Base-by-base conservation (phyloP, 2,797 vertebrate species). In the Australoheros facetus region DNA sequence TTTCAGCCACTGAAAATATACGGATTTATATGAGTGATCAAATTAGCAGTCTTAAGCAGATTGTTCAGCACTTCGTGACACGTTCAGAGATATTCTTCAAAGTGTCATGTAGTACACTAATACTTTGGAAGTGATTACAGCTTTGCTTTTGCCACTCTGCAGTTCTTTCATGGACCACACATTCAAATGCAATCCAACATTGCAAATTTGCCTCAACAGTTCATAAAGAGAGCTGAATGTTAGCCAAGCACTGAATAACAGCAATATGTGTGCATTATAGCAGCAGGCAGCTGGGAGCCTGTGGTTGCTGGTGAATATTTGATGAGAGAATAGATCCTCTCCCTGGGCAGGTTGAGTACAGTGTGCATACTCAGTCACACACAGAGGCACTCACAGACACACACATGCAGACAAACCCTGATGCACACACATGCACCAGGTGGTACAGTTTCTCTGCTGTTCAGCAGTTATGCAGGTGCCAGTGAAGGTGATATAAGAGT, bases 261-360 rank as follows among this genome's bases (percentile, higher is more conserved):
- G 82, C 60, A 54, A 83, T 75, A 81, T 82, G 84, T 90, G 86
- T 84, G 85, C 82, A 83, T 88, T 84, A 89, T 73, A 89, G 85
- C 82, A 90, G 90, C 81, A 88, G 87, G 94, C 92, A 92, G 93
- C 94, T 94, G 92, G 91, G 92, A 92, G 93, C 89, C 91, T 90
- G 91, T 91, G 90, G 89, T 81, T 78, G 85, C 89, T 94, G 85
- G 93, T 96, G 91, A 96, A 96, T 96, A 96, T 96, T 96, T 96
- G 88, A 96, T 94, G 90, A 94, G 94, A 91, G 95, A 96, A 95
- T 94, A 90, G 94, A 95, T 96, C 95, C 92, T 92, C 91, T 92
- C 90, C 76, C 84, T 82, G 88, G 89, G 88, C 91, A 91, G 87
- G 91, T 89, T 85, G 89, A 92, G 89, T 92, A 92, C 91, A 91